Base-by-base conservation (phyloP, 2,113 vertebrate species). In the Onychostoma macrolepis region DNA sequence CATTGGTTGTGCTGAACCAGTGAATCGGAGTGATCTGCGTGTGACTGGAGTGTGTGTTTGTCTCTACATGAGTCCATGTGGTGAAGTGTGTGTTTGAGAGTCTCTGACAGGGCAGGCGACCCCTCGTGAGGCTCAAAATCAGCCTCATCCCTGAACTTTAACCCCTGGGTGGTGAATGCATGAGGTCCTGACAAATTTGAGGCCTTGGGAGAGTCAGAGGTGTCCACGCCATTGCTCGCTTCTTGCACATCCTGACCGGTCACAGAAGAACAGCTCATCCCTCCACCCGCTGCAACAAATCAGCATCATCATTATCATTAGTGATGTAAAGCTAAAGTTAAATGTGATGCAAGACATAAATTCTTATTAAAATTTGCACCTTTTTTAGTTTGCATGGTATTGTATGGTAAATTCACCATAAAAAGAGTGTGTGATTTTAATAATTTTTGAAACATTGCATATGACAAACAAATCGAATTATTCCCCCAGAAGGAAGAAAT, bases 221-320 rank as follows among this genome's bases (percentile, higher is more conserved):
- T 91, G 53, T 84, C 89, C 13, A 93, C 88, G 4, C 94, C 93
- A 6, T 96, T 95, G 50, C 93, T 92, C 7, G 90, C 92, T 89
- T 94, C 93, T 80, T 92, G 92, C 93, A 93, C 92, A n/a, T 94
- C 93, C 48, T 92, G 91, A 93, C 92, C 93, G 89, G 89, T 90
- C 87, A 92, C 94, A 94, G 94, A 91, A 93, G 93, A 95, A 92
- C 93, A 92, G 93, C 94, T 96, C 95, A 95, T 96, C 92, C 92
- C 93, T 95, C 93, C 93, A 91, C 93, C 94, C 93, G 93, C 93
- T 94, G 87, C 28, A 56, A 88, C 58, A 26, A 48, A 75, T 45
- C 9, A 24, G 26, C 41, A 15, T 24, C 41, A 21, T 10, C 19
- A 48, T 45, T 15, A 50, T 28, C n/a, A 53, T 30, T 45, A 78